These are phyloP conservation scores for Gibbula magus DNA, from an alignment of 2,888 invertebrate genomes.

Conservation along the genomic window DNA sequence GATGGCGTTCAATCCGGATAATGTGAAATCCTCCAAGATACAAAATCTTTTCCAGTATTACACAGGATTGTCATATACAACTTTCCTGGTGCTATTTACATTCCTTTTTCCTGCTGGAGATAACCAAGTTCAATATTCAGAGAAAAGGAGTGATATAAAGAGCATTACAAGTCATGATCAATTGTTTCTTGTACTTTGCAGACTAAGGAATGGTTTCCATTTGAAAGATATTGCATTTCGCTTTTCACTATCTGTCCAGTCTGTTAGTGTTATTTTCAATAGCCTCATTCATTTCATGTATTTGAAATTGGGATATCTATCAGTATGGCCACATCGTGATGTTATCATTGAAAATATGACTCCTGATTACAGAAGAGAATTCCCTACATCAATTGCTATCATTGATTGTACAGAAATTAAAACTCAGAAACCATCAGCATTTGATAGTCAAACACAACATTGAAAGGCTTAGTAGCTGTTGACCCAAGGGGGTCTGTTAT, in stretches of 20 bases:
- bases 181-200: background rate
- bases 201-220: background rate
- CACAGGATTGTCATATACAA: background rate
- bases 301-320: background rate
- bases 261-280: background rate
- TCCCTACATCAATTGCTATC: background rate
- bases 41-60: background rate
- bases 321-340: background rate
- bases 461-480: conserved; percentile 29
- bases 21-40: background rate
- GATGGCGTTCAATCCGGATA: too few species aligned
- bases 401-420: conserved; percentile 14
- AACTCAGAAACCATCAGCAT: background rate
- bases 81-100: background rate
- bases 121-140: background rate
- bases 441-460: conserved; percentile 25
- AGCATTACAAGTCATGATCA: too few species aligned
- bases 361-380: background rate
- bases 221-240: background rate
- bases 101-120: background rate
- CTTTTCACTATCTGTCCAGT: background rate
- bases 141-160: background rate
- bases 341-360: background rate
- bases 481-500: conserved; percentile 36
- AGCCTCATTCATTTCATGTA: background rate